Conservation (phyloP, 2,113 vertebrate genomes). For the Ailurus styani region DNA sequence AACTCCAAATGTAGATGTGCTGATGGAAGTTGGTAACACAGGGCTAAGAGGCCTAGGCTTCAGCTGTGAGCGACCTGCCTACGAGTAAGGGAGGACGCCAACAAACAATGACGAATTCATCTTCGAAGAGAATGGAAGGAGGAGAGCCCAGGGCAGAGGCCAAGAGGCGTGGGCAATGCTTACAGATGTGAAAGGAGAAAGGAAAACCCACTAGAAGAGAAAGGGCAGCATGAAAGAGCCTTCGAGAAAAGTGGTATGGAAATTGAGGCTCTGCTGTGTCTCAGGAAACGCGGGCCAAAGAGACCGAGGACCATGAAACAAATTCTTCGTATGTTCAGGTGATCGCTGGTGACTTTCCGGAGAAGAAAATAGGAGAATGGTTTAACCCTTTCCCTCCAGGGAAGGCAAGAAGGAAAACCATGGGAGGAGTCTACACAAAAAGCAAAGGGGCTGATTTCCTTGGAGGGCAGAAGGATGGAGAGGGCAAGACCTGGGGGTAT, state of each 20-base stretch:
- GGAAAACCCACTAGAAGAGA: background rate
- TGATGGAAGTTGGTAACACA: background rate
- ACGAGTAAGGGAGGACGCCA: background rate
- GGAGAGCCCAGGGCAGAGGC: background rate
- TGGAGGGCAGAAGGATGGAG: background rate
- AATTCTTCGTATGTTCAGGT: background rate
- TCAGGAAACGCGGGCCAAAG: background rate
- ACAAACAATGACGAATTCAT: background rate
- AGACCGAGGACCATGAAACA: background rate
- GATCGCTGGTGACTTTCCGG: background rate
- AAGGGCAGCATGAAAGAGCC: background rate
- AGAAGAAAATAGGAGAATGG: background rate
- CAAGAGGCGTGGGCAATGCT: background rate
- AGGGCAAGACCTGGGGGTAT: background rate
- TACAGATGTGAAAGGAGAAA: constrained; percentile 2
- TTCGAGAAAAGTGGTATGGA: background rate
- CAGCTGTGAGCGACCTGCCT: background rate
- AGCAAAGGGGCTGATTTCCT: background rate
- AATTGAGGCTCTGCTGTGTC: background rate
- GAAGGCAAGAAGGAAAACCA: background rate
- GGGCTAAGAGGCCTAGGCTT: background rate
- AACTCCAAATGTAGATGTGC: background rate
- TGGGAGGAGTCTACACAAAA: background rate
- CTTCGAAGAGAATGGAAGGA: constrained; percentile 21
- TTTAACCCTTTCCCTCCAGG: background rate